Base-by-base conservation (phyloP, 1,140 invertebrate species). In the Drosophila navojoa region DNA sequence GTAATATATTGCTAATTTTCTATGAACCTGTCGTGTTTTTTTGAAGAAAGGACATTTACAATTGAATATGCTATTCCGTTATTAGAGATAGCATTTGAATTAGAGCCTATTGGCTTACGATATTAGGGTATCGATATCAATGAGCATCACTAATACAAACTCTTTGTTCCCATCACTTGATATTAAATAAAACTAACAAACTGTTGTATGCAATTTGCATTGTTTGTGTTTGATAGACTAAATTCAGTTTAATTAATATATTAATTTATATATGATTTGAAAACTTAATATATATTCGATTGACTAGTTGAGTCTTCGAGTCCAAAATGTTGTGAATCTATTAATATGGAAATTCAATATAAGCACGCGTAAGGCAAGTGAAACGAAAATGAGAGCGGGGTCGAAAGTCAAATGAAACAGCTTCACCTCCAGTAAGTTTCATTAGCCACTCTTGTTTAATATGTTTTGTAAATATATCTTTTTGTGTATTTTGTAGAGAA, bases 111-210 rank as follows among this genome's bases (percentile, higher is more conserved):
- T 13, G 3, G 19, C 19, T 5, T 5, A 13, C 19, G 47, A 49
- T 25, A 5, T 25, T 22, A 1, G 4, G n/a, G 3, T 25, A 22
- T 19, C 47, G 47, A 49, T 49, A 22, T 22, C 10, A 11, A 3
- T 49, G 9, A 5, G 10, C 45, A 47, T 47, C 16, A 25, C 16
- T 49, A 13, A 9, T 10, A 49, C 19, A 4, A 49, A 11, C 19
- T 25, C 47, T 49, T 27, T 49, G 47, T 49, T 49, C 22, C 47
- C 47, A 25, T 13, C 11, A 49, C 22, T 49, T 49, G 22, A 13
- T 22, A 49, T 25, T 49, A 49, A 49, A 25, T 49, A 49, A 49
- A 49, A 49, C 19, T 49, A 49, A 49, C 22, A 49, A 49, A 25
- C 22, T 49, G 47, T 49, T 13, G 47, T 49, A 49, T 49, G 47